Percentiles rank a stretch among this genome's conserved stretches.
Conservation (phyloP, 2,113 vertebrate species). For the Megalops atlanticus region DNA sequence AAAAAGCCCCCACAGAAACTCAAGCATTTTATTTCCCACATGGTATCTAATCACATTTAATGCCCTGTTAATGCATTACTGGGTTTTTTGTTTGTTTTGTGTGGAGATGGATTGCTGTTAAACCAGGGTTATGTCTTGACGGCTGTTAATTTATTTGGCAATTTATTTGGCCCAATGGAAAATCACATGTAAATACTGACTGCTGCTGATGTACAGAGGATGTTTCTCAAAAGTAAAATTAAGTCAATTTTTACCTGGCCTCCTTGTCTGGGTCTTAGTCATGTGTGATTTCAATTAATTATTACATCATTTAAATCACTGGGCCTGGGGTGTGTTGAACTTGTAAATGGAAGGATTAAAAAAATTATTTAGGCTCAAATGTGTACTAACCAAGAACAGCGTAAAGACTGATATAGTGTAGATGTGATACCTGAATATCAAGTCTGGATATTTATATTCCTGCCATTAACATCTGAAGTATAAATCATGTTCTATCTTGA, state of each 20-base stretch:
- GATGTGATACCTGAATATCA: no score
- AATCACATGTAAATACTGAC: not conserved
- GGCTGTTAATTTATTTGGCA: not conserved
- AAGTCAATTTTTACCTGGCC: not conserved
- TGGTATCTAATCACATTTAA: not conserved
- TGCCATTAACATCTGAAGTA: no score
- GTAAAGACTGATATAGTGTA: no score
- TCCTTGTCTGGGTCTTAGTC: not conserved
- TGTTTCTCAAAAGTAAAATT: not conserved
- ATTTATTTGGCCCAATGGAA: not conserved
- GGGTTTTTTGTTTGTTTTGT: not conserved
- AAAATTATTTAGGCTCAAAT: no score
- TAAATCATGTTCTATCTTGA: no score
- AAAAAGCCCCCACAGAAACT: not conserved
- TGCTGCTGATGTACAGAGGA: constrained; percentile 6
- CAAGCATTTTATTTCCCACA: not conserved
- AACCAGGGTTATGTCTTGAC: not conserved
- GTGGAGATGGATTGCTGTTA: not conserved
- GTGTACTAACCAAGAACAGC: no score
- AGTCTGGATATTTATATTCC: no score
- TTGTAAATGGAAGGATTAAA: no score
- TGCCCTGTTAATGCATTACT: not conserved
- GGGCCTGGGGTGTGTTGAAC: no score
- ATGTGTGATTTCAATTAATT: no score
- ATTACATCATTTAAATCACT: no score